phyloP scores from a whole-genome alignment of 2,113 vertebrate genomes.

The Polyodon spathula region DNA sequence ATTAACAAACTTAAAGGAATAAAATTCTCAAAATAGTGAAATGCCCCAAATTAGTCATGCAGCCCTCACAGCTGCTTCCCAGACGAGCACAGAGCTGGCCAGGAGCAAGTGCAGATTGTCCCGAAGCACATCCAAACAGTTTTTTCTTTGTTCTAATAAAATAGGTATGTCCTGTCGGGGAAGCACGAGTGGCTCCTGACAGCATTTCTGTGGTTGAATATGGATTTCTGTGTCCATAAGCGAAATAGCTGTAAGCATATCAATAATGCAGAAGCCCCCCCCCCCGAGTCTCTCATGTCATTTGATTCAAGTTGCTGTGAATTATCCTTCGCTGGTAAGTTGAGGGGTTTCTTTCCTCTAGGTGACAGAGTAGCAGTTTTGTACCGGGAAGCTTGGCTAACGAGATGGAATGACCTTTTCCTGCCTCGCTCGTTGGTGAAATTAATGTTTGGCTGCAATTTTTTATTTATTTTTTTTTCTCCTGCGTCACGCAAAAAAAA shows the following conservation, averaged over 20 bases:
- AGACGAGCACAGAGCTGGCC: too few relatives aligned
- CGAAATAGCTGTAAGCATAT: slow-evolving; percentile 35
- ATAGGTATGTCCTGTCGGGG: slow-evolving; percentile 31
- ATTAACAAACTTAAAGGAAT: too few relatives aligned
- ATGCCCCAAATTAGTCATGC: too few relatives aligned
- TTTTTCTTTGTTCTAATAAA: slow-evolving; percentile 14
- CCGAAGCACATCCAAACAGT: too few relatives aligned
- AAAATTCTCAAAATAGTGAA: too few relatives aligned
- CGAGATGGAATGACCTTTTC: slow-evolving; percentile 6
- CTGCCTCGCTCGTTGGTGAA: neutral
- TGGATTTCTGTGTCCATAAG: slow-evolving; percentile 29
- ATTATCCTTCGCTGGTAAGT: slow-evolving; percentile 31
- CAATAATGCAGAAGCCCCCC: slow-evolving; percentile 24
- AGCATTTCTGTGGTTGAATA: slow-evolving; percentile 26
- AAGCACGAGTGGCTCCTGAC: slow-evolving; percentile 31
- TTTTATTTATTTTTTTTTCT: neutral
- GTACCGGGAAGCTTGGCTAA: slow-evolving; percentile 10
- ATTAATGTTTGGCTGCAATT: neutral
- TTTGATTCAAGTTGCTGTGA: slow-evolving; percentile 26
- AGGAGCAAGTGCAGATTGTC: too few relatives aligned
- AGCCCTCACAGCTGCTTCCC: too few relatives aligned
- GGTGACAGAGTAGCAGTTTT: slow-evolving; percentile 16
- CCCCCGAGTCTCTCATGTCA: slow-evolving; percentile 32
- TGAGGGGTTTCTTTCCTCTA: slow-evolving; percentile 37
- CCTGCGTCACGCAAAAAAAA: neutral